Base-by-base conservation (phyloP, 1,140 invertebrate species). In the Mercenaria mercenaria region DNA sequence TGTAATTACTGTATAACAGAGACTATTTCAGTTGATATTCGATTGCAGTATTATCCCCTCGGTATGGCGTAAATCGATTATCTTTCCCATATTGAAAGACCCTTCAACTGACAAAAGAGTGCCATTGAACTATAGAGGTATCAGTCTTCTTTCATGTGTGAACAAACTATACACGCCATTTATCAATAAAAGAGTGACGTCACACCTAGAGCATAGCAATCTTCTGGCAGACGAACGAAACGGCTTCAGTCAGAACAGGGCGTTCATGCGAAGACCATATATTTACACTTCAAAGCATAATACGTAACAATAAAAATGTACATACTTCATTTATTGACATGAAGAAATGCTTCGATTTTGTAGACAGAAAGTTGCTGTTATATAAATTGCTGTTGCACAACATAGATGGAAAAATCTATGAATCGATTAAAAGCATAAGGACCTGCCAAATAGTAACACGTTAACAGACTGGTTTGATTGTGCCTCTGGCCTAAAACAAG, bases 191-290 rank as follows among this genome's bases (percentile, higher is more conserved):
- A 10, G 91, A 18, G 37, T 90, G 0, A 37, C 77, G 32, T 20
- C 0, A 41, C 88, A 87, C 69, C 56, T 90, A 8, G 88, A 91
- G 23, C 34, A 50, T 11, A 56, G 86, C 37, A 37, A 76, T 80
- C 29, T 90, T 18, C 34, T 91, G 4, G 79, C 67, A 10, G 88
- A 91, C 47, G 83, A 91, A 80, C 91, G 90, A 56, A 91, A 91
- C 59, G 91, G 91, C 18, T 91, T 91, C 29, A 18, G 43, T 8
- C n/a, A n/a, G 88, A 29, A 13, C 20, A 47, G 39, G 52, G 8
- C 64, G 88, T 52, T 89, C 82, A n/a, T 87, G 74, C 39, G 85
- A 88, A 79, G 85, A 88, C 39, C 84, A 76, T 59, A 37, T 89
- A 1, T 89, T 72, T 50, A 72, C 76, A 32, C 79, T 91, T 32